These are phyloP conservation scores for Drosophila peninsularis DNA, from an alignment of 2,888 invertebrate genomes.

Conservation along the genomic window DNA sequence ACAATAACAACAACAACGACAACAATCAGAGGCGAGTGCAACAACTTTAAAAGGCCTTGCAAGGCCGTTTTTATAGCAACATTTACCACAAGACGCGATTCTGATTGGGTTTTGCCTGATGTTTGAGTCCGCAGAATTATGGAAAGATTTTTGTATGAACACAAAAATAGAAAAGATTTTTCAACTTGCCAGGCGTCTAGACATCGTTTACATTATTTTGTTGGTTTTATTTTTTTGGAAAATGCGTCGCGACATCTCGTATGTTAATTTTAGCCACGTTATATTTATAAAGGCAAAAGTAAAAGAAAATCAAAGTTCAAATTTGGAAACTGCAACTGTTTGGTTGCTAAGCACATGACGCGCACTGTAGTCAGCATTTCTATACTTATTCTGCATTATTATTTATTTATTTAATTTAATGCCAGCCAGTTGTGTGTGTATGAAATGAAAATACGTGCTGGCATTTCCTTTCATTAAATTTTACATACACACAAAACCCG, in stretches of 20 bases:
- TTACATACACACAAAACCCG: neutral
- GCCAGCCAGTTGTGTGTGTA: neutral
- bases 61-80: slow-evolving; percentile 74
- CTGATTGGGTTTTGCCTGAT: slow-evolving; percentile 16
- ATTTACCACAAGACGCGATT: slow-evolving; percentile 37
- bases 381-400: slow-evolving; percentile 18
- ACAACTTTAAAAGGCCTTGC: slow-evolving; percentile 83
- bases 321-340: slow-evolving; percentile 12
- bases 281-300: slow-evolving; percentile 36
- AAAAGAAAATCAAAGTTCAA: slow-evolving; percentile 53
- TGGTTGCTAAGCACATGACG: slow-evolving; percentile 37
- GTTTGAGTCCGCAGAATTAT: slow-evolving; percentile 39
- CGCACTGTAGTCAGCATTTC: slow-evolving; percentile 24
- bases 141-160: slow-evolving; percentile 32
- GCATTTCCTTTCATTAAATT: slow-evolving; percentile 43
- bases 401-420: slow-evolving; percentile 7
- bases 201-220: slow-evolving; percentile 1
- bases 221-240: slow-evolving; percentile 14
- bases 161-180: slow-evolving; percentile 59
- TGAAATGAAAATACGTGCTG: slow-evolving; percentile 51
- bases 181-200: slow-evolving; percentile 8
- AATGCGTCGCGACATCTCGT: slow-evolving; percentile 70
- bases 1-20: slow-evolving; percentile 20
- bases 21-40: slow-evolving; percentile 60
- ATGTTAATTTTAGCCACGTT: slow-evolving; percentile 60